Base-by-base conservation (phyloP, 2,888 invertebrate genomes). In the Malacosoma neustria region DNA sequence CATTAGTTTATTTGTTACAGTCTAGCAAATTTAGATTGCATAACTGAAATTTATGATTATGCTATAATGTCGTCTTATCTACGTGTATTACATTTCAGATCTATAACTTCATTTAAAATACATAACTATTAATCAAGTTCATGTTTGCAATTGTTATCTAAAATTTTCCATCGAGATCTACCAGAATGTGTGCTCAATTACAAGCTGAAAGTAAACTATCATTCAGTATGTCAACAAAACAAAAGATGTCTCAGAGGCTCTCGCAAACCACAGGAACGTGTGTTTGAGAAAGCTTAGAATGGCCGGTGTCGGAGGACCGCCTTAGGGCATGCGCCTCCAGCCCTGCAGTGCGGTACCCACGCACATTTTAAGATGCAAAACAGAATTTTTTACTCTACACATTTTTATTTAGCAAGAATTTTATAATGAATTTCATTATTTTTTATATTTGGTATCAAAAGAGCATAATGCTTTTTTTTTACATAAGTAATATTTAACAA, bases 331-430 rank as follows among this genome's bases (percentile, higher is more conserved):
- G 70, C 68, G 68, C 67, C 61, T 56, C 68, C 61, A 66, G 66
- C 59, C 52, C 79, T 72, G 76, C 75, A 76, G 64, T 76, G 77
- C 73, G 75, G 59, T 70, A 74, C 52, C 57, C 61, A 42, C 38
- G 49, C 47, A 48, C 51, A 55, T 34, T 39, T 39, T 33, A 38
- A 34, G 33, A 42, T 13, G 13, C 32, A 13, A 9, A 3, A 14
- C 22, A 3, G 7, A 12, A 31, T 11, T n/a, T 22, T 22, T 29
- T 14, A 9, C 34, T 22, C 6, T 14, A 32, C 29, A 35, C 30
- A 30, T 3, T 11, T 30, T 30, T 30, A 30, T 11, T 9, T 9
- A 4, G 30, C 30, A 5, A 9, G 30, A 30, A 9, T 30, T n/a
- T 30, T 30, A 11, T 11, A n/a, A 9, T 30, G 30, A 9, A 11